These are phyloP conservation scores for Podarcis muralis DNA, from an alignment of 2,113 vertebrate species.

Conservation along the genomic window DNA sequence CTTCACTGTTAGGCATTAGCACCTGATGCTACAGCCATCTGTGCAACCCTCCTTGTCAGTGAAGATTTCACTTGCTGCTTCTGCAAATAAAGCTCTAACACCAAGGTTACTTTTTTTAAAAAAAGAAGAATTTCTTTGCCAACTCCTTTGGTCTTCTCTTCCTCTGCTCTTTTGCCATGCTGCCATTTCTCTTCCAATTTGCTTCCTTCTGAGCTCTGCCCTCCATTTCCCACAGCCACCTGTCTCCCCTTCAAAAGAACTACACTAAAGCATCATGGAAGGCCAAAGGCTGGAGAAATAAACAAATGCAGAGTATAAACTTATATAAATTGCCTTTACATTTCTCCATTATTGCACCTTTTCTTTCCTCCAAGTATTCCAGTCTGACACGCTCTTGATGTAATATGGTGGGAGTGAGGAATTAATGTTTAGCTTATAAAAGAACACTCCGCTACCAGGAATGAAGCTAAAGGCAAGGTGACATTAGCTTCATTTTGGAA, in stretches of 20 bases:
- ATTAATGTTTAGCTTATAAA: too few relatives aligned
- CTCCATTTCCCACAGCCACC: constrained; percentile 37
- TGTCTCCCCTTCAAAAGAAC: constrained; percentile 18
- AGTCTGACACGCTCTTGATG: too few relatives aligned
- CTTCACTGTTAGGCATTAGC: constrained; percentile 67
- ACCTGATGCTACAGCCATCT: constrained; percentile 62
- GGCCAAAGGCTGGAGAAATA: constrained; percentile 52
- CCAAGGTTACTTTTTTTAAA: constrained; percentile 21
- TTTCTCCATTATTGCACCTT: too few relatives aligned
- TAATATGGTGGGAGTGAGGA: too few relatives aligned
- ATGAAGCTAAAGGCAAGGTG: too few relatives aligned
- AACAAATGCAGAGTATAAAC: constrained; percentile 29
- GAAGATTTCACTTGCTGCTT: constrained; percentile 55
- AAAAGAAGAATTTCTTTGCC: constrained; percentile 18
- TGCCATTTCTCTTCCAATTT: constrained; percentile 58
- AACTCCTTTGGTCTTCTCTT: constrained; percentile 32
- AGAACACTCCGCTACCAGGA: too few relatives aligned
- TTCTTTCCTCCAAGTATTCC: too few relatives aligned
- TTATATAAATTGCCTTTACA: neutral
- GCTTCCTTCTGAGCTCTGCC: constrained; percentile 27
- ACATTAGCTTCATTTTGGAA: neutral
- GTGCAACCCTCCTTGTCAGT: constrained; percentile 64
- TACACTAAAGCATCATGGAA: constrained; percentile 48
- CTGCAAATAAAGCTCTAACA: constrained; percentile 50
- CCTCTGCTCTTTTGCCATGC: constrained; percentile 38